phyloP scores from a whole-genome alignment of 2,888 invertebrate genomes.

The Epinotia demarniana region DNA sequence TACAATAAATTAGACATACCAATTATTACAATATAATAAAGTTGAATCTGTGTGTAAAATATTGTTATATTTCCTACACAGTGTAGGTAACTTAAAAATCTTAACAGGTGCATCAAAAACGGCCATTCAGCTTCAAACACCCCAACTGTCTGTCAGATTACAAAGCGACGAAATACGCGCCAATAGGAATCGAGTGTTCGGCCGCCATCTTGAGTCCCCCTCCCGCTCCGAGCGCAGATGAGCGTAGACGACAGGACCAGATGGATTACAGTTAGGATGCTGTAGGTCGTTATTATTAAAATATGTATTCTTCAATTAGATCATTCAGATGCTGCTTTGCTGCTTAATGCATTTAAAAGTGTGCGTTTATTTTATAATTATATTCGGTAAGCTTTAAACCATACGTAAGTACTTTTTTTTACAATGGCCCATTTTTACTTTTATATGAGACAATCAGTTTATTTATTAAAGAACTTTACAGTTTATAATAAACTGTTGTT shows the following conservation, averaged over 20 bases:
- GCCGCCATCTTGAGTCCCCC: conserved; percentile 71
- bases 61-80: neutral
- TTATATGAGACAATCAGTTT: no score
- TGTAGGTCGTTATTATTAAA: conserved; percentile 21
- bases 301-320: neutral
- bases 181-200: conserved; percentile 55
- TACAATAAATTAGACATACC: neutral
- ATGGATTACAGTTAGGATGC: conserved; percentile 50
- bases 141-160: conserved; percentile 44
- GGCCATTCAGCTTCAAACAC: conserved; percentile 6
- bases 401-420: no score
- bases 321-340: neutral
- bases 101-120: neutral
- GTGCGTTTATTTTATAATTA: neutral
- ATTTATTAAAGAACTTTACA: no score
- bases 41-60: neutral
- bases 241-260: conserved; percentile 44
- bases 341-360: neutral
- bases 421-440: no score
- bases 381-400: no score
- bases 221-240: conserved; percentile 50
- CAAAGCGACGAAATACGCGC: conserved; percentile 46
- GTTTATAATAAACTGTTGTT: no score
- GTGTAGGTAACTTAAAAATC: neutral
- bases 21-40: neutral